Conservation (phyloP, 2,888 invertebrate genomes). For the Cetonia aurata region DNA sequence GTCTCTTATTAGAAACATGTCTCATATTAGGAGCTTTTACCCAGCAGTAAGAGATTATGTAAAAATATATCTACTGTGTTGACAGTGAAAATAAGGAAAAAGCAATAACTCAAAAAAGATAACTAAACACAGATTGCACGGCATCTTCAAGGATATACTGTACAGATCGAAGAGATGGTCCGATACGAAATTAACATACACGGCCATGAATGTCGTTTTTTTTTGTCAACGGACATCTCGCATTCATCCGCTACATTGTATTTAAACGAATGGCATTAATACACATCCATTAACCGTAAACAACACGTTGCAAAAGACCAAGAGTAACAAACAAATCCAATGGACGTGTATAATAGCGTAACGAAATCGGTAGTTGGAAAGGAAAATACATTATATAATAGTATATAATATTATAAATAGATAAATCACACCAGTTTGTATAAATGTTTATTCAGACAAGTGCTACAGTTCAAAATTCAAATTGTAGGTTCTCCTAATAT, state of each 20-base stretch:
- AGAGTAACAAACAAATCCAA: background rate
- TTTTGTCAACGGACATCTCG: slow-evolving; percentile 18
- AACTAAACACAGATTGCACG: background rate
- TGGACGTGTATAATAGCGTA: background rate
- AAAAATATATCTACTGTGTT: too few species aligned
- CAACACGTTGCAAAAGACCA: background rate
- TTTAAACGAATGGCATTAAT: slow-evolving; percentile 34
- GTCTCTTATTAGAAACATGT: too few species aligned
- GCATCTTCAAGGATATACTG: background rate
- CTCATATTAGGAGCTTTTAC: too few species aligned
- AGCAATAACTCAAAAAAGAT: background rate
- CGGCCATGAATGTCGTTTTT: slow-evolving; percentile 19
- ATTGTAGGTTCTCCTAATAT: too few species aligned
- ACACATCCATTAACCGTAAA: slow-evolving; percentile 15
- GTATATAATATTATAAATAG: too few species aligned
- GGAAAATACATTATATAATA: too few species aligned
- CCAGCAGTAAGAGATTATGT: too few species aligned
- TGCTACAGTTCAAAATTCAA: too few species aligned
- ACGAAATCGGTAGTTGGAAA: background rate
- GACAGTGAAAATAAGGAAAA: too few species aligned
- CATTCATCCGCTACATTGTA: slow-evolving; percentile 34
- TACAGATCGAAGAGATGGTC: background rate
- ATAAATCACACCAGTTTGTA: too few species aligned
- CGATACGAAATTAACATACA: slow-evolving; percentile 25
- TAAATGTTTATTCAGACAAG: too few species aligned